Evolutionary conservation across 92 coral and sea anemone genomes (phyloP), one percentile per base, ranked within the genome.

Genomic region (Epizoanthus fatuus): DNA sequence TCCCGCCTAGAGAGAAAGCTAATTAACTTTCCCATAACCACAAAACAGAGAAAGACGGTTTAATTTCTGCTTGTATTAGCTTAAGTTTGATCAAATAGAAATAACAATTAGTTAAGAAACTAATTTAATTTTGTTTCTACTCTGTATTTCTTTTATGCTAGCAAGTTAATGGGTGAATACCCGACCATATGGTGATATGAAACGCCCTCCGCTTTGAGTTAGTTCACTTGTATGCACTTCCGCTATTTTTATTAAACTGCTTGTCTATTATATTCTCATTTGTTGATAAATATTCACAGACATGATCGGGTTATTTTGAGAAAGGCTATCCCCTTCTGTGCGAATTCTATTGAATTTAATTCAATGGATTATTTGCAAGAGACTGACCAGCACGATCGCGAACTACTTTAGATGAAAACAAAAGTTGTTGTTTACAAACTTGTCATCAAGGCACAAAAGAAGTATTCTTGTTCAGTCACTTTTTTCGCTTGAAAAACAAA

Each of bases 61-160:
- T 77, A 40, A 40, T 77, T 77, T 77, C 49, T 76, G 65, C 40
- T 14, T 42, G 68, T 74, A 53, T 77, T 77, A 60, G 82, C 47
- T 77, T n/a, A n/a, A n/a, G n/a, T n/a, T n/a, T 77, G 57, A 60
- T 77, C 70, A n/a, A 17, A 0, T 59, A 44, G 42, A 77, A 77
- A 77, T 52, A 77, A 40, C 82, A 77, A 77, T 56, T 77, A 77
- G 55, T 69, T 37, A 19, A 20, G 51, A 77, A 60, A 40, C 11
- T 77, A 77, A 77, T 60, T 56, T 77, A 77, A 77, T 77, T 77
- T 77, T 54, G 71, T 42, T 60, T 17, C 32, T 51, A 20, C 82
- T 54, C 12, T 60, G 65, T 19, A 60, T 19, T 62, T 32, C 35
- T 37, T 77, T 77, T 58, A 38, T 60, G 17, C 53, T 9, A 44